Conservation (phyloP, 2,113 vertebrate species). For the Colossoma macropomum region DNA sequence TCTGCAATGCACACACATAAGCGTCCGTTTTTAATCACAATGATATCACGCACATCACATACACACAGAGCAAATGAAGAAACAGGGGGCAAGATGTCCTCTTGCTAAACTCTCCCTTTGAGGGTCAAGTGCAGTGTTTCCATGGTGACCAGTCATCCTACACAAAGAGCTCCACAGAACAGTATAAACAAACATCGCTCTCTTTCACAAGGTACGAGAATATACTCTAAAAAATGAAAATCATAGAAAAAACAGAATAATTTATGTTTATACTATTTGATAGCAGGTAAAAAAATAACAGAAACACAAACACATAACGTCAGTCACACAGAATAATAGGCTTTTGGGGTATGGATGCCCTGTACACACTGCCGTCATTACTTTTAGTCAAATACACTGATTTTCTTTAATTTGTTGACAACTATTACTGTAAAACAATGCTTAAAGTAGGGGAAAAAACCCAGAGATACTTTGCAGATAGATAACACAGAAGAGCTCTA, state of each 20-base stretch:
- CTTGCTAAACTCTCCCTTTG: conserved; percentile 69
- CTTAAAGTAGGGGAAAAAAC: background rate
- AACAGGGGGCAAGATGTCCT: conserved; percentile 66
- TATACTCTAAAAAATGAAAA: no score
- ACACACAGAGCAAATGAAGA: conserved; percentile 30
- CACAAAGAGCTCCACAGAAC: conserved; percentile 44
- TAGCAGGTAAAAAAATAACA: no score
- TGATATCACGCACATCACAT: background rate
- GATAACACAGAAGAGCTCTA: background rate
- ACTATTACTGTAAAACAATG: background rate
- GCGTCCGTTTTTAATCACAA: background rate
- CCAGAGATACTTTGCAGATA: no score
- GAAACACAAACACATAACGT: no score
- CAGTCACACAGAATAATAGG: background rate
- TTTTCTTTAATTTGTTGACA: background rate
- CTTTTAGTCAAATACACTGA: background rate
- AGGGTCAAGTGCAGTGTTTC: conserved; percentile 76
- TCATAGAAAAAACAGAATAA: no score
- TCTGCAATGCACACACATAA: conserved; percentile 52
- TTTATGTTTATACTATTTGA: no score
- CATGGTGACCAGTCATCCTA: conserved; percentile 73
- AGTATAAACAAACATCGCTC: background rate
- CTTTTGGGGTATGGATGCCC: background rate
- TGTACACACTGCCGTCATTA: no score
- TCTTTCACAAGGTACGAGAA: background rate